phyloP scores from a whole-genome alignment of 2,888 invertebrate genomes.

The Cabera pusaria region DNA sequence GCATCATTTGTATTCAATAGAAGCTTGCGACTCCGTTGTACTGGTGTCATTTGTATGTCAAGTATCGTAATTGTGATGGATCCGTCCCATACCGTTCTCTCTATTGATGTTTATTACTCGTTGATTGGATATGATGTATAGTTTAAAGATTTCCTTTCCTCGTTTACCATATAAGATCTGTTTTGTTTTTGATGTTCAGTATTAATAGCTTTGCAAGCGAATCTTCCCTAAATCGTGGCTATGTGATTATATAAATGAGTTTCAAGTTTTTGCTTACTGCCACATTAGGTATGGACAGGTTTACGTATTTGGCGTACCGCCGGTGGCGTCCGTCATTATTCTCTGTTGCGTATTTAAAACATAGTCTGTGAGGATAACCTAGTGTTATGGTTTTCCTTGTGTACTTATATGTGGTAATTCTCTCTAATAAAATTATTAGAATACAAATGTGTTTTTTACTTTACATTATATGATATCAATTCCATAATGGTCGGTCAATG shows the following conservation, averaged over 20 bases:
- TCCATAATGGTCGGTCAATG: no score
- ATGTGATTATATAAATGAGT: conserved; percentile 25
- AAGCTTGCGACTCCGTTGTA: conserved; percentile 39
- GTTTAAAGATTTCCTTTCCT: conserved; percentile 20
- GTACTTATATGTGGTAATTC: no score
- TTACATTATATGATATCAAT: no score
- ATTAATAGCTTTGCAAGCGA: conserved; percentile 12
- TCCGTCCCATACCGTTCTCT: conserved; percentile 46
- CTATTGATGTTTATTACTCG: conserved; percentile 52
- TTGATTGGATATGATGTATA: conserved; percentile 27
- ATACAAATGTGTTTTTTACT: no score
- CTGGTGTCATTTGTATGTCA: conserved; percentile 43
- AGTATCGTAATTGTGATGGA: conserved; percentile 56
- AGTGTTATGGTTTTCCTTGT: conserved; percentile 44
- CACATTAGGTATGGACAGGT: conserved; percentile 55
- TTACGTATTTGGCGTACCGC: conserved; percentile 59
- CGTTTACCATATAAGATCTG: conserved; percentile 7
- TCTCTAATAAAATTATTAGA: no score
- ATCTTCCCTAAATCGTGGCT: conserved; percentile 24
- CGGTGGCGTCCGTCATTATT: conserved; percentile 26
- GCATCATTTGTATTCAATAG: conserved; percentile 54
- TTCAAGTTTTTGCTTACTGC: conserved; percentile 47
- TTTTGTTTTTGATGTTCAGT: conserved; percentile 3
- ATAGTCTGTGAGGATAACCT: conserved; percentile 47
- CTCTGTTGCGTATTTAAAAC: conserved; percentile 39